Conservation (phyloP, 1,140 invertebrate genomes). For the Pentalonia nigronervosa region DNA sequence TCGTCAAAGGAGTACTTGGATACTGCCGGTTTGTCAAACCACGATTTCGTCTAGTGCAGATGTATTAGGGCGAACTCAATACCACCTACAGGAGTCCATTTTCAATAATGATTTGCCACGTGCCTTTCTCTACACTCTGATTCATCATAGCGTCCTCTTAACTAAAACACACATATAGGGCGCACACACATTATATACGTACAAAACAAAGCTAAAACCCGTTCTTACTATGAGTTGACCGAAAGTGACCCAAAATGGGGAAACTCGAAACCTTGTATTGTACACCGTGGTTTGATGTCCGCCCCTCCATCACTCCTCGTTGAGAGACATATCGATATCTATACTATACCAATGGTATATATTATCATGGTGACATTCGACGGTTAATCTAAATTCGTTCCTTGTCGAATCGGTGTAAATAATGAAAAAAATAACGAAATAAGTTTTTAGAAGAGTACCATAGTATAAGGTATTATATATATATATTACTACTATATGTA, state of each 20-base stretch:
- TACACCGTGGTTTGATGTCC: not conserved
- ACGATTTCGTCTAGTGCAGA: constrained; percentile 15
- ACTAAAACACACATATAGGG: not conserved
- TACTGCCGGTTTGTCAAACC: not conserved
- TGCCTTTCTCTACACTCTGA: not conserved
- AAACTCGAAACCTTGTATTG: constrained; percentile 28
- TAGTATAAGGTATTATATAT: not conserved
- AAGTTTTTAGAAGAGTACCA: not conserved
- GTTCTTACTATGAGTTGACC: not conserved
- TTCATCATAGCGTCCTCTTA: not conserved
- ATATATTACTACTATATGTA: too few relatives aligned
- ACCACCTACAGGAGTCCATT: constrained; percentile 31
- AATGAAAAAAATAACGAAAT: not conserved
- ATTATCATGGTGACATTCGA: not conserved
- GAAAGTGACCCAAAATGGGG: constrained; percentile 18
- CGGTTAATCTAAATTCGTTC: not conserved
- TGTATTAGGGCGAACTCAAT: constrained; percentile 27
- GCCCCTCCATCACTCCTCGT: too few relatives aligned
- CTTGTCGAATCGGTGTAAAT: not conserved
- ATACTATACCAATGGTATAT: not conserved
- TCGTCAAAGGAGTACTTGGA: constrained; percentile 42
- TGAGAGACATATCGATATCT: not conserved
- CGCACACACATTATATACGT: not conserved
- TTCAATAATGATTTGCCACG: constrained; percentile 48
- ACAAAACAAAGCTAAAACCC: not conserved